Evolutionary conservation across 1,140 invertebrate genomes (phyloP), one percentile per base, ranked within the genome.

Genomic region (Thaumetopoea pityocampa): DNA sequence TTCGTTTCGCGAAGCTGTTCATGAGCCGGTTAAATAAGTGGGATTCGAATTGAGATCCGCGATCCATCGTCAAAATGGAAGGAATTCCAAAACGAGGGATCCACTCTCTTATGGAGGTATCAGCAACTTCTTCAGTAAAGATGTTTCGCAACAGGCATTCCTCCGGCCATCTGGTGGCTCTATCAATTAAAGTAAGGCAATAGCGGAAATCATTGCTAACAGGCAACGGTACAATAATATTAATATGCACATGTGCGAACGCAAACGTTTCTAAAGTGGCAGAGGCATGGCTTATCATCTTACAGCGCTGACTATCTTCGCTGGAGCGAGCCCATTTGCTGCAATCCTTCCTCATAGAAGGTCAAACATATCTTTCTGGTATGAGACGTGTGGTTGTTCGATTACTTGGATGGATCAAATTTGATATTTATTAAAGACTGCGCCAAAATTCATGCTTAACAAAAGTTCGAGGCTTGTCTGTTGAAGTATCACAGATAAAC

Each of bases 341-440:
- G 29, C 58, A 58, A 36, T 85, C 64, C 29, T 57, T 61, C 3
- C 52, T 56, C 9, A 80, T 61, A 1, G 38, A 16, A 6, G 81
- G 84, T 85, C 85, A 87, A 5, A 86, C 68, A 42, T 59, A 87
- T 36, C 66, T 32, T 33, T 73, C 16, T 6, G 55, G 35, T 0
- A 86, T 55, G 10, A 85, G 42, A 44, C 69, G 66, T 4, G 36
- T 33, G 5, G 80, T 69, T 28, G 62, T 63, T 37, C 43, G 44
- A 0, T 7, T 17, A 8, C 69, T 70, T 6, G 77, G 70, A 46
- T 85, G 76, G 22, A 49, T 32, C 2, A 80, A 26, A 1, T 40
- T 33, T 86, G 73, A 5, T 81, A 2, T 1, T 4, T 27, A 0
- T 71, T 22, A 37, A 85, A 81, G 1, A 53, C 48, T 38, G 34